Evolutionary conservation across 2,888 invertebrate genomes (phyloP), one percentile per base, ranked within the genome.

Genomic region (Fragum sueziense): DNA sequence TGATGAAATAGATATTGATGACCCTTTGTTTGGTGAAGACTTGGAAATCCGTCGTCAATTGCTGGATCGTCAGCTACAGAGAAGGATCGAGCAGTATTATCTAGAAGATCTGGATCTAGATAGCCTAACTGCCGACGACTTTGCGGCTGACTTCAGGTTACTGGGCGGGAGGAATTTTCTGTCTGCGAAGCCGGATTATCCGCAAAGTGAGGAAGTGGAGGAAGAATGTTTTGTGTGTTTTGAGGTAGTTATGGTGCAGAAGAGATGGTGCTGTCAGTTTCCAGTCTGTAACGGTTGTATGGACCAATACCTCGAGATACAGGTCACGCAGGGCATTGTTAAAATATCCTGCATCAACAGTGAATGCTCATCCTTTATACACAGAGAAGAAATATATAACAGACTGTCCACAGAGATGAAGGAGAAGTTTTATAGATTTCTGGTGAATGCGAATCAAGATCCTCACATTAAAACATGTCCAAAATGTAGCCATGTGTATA

Each of bases 381-480:
- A 91, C 71, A 84, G 91, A 11, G 92, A 93, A 75, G 93, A 93
- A 85, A 90, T 93, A 0, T 84, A 92, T 0, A 88, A 88, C 7
- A 86, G 90, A n/a, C 82, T 93, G 27, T 85, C 88, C 3, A 52
- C 75, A 4, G 85, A 88, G 0, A 74, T 88, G 76, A 92, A 92
- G 81, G 89, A 91, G 27, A 91, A 91, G 72, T 93, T 91, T 77
- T 89, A 91, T 74, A 86, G 86, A 67, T 91, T 91, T 79, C 85
- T 93, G 9, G 86, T 91, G 0, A 89, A 91, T 80, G 92, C 92
- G 1, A 93, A 93, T 82, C 86, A 89, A 37, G 92, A 92, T 78
- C 91, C 92, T 0, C 87, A 86, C 52, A 82, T 90, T 0, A 93
- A 93, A 86, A 93, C 93, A 3, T 94, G 94, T 79, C 93, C 93